Evolutionary conservation across 1,140 invertebrate genomes (phyloP).

Genomic region (Dufourea novaeangliae): DNA sequence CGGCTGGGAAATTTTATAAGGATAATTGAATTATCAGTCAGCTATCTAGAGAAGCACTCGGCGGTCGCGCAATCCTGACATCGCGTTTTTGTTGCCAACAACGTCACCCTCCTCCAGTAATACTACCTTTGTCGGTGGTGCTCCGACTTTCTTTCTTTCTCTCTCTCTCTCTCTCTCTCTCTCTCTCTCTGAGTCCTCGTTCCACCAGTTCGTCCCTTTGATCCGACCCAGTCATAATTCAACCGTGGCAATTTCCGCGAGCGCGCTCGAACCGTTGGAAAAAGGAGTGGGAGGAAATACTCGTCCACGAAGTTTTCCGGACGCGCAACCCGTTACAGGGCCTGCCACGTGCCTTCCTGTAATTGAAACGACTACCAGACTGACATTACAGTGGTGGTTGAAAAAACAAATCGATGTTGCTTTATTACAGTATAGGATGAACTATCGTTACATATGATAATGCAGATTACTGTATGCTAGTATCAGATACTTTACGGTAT

Average conservation of each 20-base stretch:
- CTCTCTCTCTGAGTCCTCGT: neutral
- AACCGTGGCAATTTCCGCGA: slow-evolving; percentile 46
- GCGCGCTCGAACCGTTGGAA: slow-evolving; percentile 30
- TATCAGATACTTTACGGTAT: no score
- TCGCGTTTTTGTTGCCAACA: neutral
- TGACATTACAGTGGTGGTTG: no score
- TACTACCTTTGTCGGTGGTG: slow-evolving; percentile 23
- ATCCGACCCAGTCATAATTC: slow-evolving; percentile 54
- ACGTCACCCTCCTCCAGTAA: slow-evolving; percentile 23
- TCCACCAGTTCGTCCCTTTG: slow-evolving; percentile 20
- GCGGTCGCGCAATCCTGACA: neutral
- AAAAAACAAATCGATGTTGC: no score
- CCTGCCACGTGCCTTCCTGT: neutral
- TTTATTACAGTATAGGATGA: no score
- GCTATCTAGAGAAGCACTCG: neutral
- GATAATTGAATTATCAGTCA: neutral
- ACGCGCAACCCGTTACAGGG: slow-evolving; percentile 34
- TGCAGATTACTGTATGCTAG: no score
- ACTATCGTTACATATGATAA: no score
- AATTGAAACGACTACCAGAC: neutral
- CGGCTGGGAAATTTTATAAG: neutral
- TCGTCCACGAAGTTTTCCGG: slow-evolving; percentile 26
- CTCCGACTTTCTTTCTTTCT: neutral
- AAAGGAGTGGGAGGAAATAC: slow-evolving; percentile 33
- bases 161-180: neutral